Evolutionary conservation across 2,797 vertebrate species (phyloP).

Genomic region (Furcifer pardalis): DNA sequence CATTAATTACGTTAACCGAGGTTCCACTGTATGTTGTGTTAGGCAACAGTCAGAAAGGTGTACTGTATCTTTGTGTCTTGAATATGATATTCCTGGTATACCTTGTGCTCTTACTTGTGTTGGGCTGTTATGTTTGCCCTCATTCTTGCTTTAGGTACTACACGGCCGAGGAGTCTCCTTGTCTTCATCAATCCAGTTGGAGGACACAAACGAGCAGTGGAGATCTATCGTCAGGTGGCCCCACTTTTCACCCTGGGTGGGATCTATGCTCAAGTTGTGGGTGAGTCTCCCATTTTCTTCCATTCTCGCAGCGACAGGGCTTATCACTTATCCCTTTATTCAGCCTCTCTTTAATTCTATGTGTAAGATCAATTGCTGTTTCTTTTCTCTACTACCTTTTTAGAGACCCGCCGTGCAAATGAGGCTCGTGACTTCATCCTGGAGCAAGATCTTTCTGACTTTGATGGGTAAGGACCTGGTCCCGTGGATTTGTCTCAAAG

Average conservation of each 20-base stretch:
- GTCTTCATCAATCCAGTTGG: slow-evolving; percentile 87
- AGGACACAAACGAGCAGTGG: slow-evolving; percentile 78
- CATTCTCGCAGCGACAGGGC: background rate
- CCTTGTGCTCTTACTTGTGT: background rate
- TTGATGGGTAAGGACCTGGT: slow-evolving; percentile 80
- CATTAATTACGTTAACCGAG: too few relatives aligned
- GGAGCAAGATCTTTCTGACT: slow-evolving; percentile 82
- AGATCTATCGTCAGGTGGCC: slow-evolving; percentile 81
- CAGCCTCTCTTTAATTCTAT: background rate
- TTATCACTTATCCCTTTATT: background rate
- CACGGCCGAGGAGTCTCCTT: slow-evolving; percentile 80
- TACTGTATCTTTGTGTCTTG: background rate
- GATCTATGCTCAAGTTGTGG: slow-evolving; percentile 83
- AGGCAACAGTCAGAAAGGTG: background rate
- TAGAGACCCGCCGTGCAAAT: slow-evolving; percentile 83
- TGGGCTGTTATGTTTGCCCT: background rate
- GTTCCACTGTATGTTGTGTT: too few relatives aligned
- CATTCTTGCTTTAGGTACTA: slow-evolving; percentile 69
- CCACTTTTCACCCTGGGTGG: slow-evolving; percentile 85
- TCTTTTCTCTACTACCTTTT: background rate
- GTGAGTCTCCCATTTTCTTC: slow-evolving; percentile 64
- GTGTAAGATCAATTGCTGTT: background rate
- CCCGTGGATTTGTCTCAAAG: background rate
- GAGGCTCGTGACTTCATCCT: slow-evolving; percentile 85
- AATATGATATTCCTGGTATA: too few relatives aligned